Base-by-base conservation (phyloP, 2,797 vertebrate genomes). In the Pipistrellus pipistrellus region DNA sequence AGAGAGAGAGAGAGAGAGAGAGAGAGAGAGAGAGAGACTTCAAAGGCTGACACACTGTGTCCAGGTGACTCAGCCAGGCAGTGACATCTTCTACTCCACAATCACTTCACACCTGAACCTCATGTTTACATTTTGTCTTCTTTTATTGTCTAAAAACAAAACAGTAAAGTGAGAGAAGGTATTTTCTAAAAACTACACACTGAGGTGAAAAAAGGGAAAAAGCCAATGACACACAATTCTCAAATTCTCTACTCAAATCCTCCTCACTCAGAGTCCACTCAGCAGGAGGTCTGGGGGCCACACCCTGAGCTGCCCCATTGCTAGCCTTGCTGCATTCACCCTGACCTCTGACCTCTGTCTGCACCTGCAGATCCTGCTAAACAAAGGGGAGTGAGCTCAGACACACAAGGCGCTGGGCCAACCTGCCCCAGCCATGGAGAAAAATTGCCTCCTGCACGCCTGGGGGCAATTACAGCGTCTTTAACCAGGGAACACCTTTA, bases 131-230 rank as follows among this genome's bases (percentile, higher is more conserved):
- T 57, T 83, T 57, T 15, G 5, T 90, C 83, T 93, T 92, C 91
- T 83, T 82, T 59, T 48, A 27, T 55, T 90, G 88, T 84, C 95
- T 96, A 72, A 80, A 89, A 94, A 41, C n/a, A 78, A 85, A 94
- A 80, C 8, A 78, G 32, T 46, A 85, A 82, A 87, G 35, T 46
- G 17, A 82, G 90, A 82, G 27, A 25, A 93, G 80, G 1, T n/a
- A 32, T 48, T 88, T 90, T 84, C 95, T 95, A 71, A 80, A 89
- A 89, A 25, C n/a, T 59, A 75, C 91, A 71, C 10, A 71, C 21
- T 68, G 82, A 78, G 77, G 32, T 35, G 17, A 78, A 80, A 75
- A 25, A 38, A 91, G 27, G 93, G 68, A 69, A 35, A 59, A 53
- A n/a, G 4, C 4, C 9, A 53, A 46, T 30, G 18, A 68, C 4